phyloP scores from a whole-genome alignment of 2,888 invertebrate genomes.

The Gasteruption jaculator region DNA sequence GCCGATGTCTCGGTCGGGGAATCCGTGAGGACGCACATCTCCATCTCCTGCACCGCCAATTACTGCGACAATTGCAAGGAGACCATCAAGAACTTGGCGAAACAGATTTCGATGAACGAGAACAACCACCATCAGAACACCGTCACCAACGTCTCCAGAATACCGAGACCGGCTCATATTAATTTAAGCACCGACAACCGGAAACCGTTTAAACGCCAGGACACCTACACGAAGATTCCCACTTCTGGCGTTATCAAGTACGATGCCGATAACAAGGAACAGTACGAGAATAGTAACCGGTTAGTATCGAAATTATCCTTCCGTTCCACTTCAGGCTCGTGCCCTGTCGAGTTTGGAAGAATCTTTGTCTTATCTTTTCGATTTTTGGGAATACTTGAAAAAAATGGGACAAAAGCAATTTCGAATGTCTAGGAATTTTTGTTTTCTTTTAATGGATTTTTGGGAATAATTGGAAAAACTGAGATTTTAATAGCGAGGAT shows the following conservation, averaged over 20 bases:
- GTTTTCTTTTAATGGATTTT: too few species aligned
- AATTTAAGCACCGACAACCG: slow-evolving; percentile 32
- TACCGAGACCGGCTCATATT: slow-evolving; percentile 44
- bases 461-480: too few species aligned
- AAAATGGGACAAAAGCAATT: too few species aligned
- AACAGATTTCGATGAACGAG: slow-evolving; percentile 41
- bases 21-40: slow-evolving; percentile 52
- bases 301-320: too few species aligned
- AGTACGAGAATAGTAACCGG: slow-evolving; percentile 38
- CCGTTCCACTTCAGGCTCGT: too few species aligned
- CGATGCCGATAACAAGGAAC: slow-evolving; percentile 43
- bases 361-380: slow-evolving; percentile 1
- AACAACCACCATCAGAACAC: slow-evolving; percentile 29
- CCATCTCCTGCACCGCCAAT: slow-evolving; percentile 54
- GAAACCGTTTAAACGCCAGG: slow-evolving; percentile 44
- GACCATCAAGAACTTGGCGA: slow-evolving; percentile 56
- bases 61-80: slow-evolving; percentile 62
- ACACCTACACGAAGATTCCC: slow-evolving; percentile 46
- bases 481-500: too few species aligned
- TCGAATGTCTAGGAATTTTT: too few species aligned
- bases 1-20: slow-evolving; percentile 56
- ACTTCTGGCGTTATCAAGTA: slow-evolving; percentile 35
- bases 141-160: slow-evolving; percentile 35
- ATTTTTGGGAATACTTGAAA: too few species aligned
- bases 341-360: too few species aligned